Base-by-base conservation (phyloP, 2,888 invertebrate genomes). In the Elegia similella region DNA sequence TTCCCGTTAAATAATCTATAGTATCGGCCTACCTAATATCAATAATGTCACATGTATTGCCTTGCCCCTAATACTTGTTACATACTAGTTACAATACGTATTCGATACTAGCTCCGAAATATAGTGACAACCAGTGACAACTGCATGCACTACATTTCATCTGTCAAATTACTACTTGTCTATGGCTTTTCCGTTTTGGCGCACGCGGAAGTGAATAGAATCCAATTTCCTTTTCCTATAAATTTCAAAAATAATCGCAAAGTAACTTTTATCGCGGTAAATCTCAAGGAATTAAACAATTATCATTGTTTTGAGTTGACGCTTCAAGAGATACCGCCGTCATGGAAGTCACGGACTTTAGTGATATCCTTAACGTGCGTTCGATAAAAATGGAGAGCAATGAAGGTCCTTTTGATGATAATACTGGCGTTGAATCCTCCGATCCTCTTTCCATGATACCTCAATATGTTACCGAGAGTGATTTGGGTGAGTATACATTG, bases 391-490 rank as follows among this genome's bases (percentile, higher is more conserved):
- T 91, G 88, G 91, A 91, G 75, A 82, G 74, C 52, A 70, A 66
- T 10, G 88, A 86, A 55, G 75, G 71, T 62, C 72, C 59, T 34
- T 90, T 84, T 65, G 82, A 79, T 30, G 84, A 83, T 59, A 78
- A 67, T 23, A 60, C 73, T 5, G 81, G 62, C 32, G 73, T 76
- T 0, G 89, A 85, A 60, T 63, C 75, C 2, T 65, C 80, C 0
- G 88, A 88, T 68, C 75, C 85, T 5, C 57, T 88, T 46, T 78
- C 88, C 7, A 79, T 88, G n/a, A 84, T 92, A 34, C 85, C 87
- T 1, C 89, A 92, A 58, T 92, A 91, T 60, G 92, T 91, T 5
- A 83, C 86, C 0, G 92, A 92, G 60, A 79, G 85, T 1, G 92
- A 92, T 67, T 75, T 92, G 58, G 88, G 92, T 92, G 74, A 73